phyloP scores from a whole-genome alignment of 2,797 vertebrate species.

The Halcyon chelicuti region DNA sequence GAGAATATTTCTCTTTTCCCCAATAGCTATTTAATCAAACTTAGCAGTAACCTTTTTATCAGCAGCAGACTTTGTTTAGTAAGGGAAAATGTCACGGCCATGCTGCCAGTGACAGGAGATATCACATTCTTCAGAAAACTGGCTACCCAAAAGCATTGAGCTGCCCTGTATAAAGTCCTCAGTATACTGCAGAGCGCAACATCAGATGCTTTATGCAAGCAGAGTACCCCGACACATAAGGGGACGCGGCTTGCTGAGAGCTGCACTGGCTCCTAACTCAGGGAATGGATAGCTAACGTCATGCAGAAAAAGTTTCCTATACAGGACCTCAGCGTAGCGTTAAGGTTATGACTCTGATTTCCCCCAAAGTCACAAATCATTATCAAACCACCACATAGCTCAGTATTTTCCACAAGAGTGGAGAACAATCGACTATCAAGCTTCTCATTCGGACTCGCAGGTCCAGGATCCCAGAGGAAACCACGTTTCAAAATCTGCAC shows the following conservation, averaged over 20 bases:
- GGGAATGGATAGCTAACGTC: not conserved
- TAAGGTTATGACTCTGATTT: not conserved
- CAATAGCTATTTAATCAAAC: not conserved
- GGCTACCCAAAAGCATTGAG: not conserved
- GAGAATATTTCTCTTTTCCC: not conserved
- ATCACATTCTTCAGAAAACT: not conserved
- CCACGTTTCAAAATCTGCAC: not conserved
- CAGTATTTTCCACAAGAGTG: not conserved
- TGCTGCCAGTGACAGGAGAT: not conserved
- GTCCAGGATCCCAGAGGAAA: not conserved
- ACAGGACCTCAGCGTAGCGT: accelerated
- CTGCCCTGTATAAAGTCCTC: not conserved
- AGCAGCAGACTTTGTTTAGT: not conserved
- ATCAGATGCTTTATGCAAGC: not conserved
- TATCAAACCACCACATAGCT: not conserved
- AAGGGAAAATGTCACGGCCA: not conserved
- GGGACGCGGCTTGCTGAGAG: not conserved
- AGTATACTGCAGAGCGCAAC: accelerated
- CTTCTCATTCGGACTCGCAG: not conserved
- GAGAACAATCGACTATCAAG: not conserved
- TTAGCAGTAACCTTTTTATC: not conserved
- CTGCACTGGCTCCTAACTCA: not conserved
- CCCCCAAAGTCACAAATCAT: not conserved
- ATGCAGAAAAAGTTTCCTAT: not conserved
- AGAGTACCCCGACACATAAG: not conserved